Percentiles rank a stretch among this genome's conserved stretches.
Conservation (phyloP, 1,140 invertebrate species). For the Bombyx mandarina region DNA sequence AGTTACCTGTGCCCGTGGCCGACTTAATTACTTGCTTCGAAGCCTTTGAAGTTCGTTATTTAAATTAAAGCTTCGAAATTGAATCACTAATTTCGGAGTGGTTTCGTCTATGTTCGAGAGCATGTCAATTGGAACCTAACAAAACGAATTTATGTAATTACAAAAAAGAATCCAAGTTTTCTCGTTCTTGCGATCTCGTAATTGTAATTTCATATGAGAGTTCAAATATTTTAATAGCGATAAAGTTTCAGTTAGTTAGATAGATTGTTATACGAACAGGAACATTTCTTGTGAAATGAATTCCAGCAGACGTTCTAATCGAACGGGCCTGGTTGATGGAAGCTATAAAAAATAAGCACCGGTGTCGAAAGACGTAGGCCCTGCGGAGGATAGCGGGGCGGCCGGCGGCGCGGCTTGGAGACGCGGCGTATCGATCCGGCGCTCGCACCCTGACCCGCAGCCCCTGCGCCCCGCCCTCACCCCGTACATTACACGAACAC, state of each 20-base stretch:
- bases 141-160: too few species aligned
- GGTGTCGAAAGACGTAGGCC: conserved; percentile 66
- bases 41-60: background rate
- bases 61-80: too few species aligned
- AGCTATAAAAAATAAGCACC: conserved; percentile 61
- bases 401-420: conserved; percentile 52
- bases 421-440: conserved; percentile 30
- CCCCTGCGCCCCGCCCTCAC: conserved; percentile 23
- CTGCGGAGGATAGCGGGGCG: conserved; percentile 51
- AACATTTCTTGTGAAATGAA: conserved; percentile 15
- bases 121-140: too few species aligned
- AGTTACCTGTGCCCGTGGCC: conserved; percentile 7
- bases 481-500: conserved; percentile 53
- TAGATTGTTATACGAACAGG: too few species aligned
- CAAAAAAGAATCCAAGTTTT: too few species aligned
- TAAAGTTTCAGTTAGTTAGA: too few species aligned
- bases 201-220: too few species aligned
- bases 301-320: conserved; percentile 53
- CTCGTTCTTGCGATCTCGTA: too few species aligned
- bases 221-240: too few species aligned
- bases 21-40: conserved; percentile 4
- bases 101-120: too few species aligned
- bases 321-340: conserved; percentile 53
- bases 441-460: conserved; percentile 19
- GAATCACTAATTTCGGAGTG: too few species aligned